These are phyloP conservation scores for Dioctria linearis DNA, from an alignment of 2,888 invertebrate genomes.

Conservation along the genomic window DNA sequence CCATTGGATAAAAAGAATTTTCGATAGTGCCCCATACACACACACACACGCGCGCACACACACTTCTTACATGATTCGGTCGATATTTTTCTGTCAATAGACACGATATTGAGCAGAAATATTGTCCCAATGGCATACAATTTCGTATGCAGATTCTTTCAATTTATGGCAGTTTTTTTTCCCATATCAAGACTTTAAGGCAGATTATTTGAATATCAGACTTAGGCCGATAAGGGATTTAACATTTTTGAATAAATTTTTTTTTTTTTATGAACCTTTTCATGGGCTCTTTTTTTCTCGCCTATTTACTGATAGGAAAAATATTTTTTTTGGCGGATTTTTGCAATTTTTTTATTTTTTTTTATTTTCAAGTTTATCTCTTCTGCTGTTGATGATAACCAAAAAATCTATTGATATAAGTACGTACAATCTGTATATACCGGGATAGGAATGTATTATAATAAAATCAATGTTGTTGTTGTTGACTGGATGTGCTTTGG, in stretches of 20 bases:
- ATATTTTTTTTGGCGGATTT: too few species aligned
- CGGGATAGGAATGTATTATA: too few species aligned
- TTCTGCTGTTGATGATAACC: too few species aligned
- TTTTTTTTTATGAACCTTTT: constrained; percentile 21
- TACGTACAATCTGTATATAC: too few species aligned
- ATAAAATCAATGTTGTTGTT: too few species aligned
- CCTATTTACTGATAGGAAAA: too few species aligned
- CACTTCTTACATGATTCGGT: constrained; percentile 31
- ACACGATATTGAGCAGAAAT: constrained; percentile 52
- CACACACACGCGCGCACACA: constrained; percentile 32
- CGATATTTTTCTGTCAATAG: constrained; percentile 51
- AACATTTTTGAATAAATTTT: constrained; percentile 42
- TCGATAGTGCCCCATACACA: constrained; percentile 12
- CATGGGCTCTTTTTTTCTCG: neutral
- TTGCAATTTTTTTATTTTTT: too few species aligned
- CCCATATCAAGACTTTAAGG: constrained; percentile 47
- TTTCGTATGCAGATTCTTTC: constrained; percentile 37
- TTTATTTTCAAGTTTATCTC: too few species aligned
- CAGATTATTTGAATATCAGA: constrained; percentile 46
- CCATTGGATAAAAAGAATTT: constrained; percentile 51
- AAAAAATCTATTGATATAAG: too few species aligned
- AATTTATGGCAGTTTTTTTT: constrained; percentile 41
- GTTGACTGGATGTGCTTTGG: too few species aligned
- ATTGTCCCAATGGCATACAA: constrained; percentile 52
- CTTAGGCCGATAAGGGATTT: constrained; percentile 30